Percentiles rank a stretch among this genome's conserved stretches.
phyloP scores from a whole-genome alignment of 2,113 vertebrate genomes.

The Hypanus sabinus region DNA sequence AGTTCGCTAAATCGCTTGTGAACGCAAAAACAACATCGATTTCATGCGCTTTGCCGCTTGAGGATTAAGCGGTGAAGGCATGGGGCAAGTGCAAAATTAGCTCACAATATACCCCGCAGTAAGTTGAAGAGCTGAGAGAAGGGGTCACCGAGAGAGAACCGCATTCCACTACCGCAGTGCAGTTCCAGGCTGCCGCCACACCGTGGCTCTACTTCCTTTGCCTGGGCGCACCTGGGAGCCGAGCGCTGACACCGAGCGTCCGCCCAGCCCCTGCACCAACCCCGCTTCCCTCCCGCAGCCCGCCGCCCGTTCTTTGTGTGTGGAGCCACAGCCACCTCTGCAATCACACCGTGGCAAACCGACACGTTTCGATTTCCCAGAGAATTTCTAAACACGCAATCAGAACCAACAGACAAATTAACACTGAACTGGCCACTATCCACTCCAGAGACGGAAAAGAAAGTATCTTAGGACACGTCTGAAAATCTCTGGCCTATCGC shows the following conservation, averaged over 20 bases:
- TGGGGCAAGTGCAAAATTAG: neutral
- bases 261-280: neutral
- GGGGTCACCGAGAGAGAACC: neutral
- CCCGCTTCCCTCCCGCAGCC: neutral
- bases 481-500: neutral
- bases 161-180: constrained; percentile 30
- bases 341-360: neutral
- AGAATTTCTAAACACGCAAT: neutral
- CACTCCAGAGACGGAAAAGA: neutral
- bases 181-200: neutral
- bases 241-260: neutral
- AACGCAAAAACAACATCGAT: neutral
- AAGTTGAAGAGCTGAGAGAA: neutral
- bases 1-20: neutral
- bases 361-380: neutral
- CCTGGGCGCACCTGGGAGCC: constrained; percentile 27
- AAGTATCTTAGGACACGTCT: neutral
- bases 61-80: neutral
- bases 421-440: no score
- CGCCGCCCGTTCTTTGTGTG: neutral
- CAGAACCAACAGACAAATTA: neutral
- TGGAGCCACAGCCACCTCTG: neutral
- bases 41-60: neutral
- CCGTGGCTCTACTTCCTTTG: constrained; percentile 18
- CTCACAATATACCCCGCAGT: neutral